Evolutionary conservation across 1,140 invertebrate species (phyloP).

Genomic region (Hesperophylax magnus): DNA sequence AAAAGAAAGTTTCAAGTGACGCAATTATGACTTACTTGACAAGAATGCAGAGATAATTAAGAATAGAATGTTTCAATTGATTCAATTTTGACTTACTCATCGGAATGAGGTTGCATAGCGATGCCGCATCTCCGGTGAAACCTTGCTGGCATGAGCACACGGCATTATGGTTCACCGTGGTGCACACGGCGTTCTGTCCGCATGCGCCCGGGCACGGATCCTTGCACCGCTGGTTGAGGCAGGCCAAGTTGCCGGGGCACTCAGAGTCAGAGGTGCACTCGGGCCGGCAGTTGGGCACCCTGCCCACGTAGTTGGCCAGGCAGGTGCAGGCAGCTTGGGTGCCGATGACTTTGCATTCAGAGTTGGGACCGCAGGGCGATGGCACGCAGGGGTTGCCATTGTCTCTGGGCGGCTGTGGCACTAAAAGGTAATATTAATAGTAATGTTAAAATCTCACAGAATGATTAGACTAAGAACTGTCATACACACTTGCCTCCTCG

Average conservation of each 20-base stretch:
- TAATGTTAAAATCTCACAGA: no score
- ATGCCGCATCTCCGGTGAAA: conserved; percentile 70
- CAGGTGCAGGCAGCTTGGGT: conserved; percentile 84
- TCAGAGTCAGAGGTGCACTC: conserved; percentile 82
- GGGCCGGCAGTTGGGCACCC: conserved; percentile 83
- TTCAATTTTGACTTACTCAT: conserved; percentile 59
- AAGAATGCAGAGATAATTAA: no score
- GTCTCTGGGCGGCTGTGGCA: conserved; percentile 57
- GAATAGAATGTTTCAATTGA: no score
- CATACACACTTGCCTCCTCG: no score
- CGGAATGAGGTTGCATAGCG: conserved; percentile 64
- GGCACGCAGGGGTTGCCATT: conserved; percentile 74
- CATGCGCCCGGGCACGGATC: conserved; percentile 82
- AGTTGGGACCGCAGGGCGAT: conserved; percentile 86
- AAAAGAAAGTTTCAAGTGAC: no score
- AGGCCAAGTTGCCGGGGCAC: conserved; percentile 77
- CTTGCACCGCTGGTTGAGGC: conserved; percentile 78
- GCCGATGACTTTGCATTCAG: conserved; percentile 82
- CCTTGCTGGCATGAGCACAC: conserved; percentile 72
- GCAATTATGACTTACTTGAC: no score
- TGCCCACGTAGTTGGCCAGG: conserved; percentile 79
- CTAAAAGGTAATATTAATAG: conserved; percentile 13
- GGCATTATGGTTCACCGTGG: conserved; percentile 75
- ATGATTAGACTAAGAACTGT: no score
- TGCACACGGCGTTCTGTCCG: conserved; percentile 77